Conservation (phyloP, 2,888 invertebrate genomes). For the Drosophila prolongata region DNA sequence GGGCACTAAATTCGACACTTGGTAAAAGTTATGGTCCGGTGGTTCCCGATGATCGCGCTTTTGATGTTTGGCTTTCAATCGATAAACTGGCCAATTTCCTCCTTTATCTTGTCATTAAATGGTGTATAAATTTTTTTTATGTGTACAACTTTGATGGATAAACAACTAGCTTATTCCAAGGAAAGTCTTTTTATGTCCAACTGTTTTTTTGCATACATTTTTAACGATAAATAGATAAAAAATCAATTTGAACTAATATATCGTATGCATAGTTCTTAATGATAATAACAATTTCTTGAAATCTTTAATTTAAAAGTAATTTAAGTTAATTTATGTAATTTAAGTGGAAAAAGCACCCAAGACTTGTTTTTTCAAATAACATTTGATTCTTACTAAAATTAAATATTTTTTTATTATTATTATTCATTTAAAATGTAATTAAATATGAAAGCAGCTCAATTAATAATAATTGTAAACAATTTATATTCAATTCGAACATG, state of each 20-base stretch:
- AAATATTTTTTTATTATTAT: too few relatives aligned
- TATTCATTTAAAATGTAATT: too few relatives aligned
- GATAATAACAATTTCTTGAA: neutral
- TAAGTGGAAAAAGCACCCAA: too few relatives aligned
- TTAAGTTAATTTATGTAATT: too few relatives aligned
- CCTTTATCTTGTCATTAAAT: constrained; percentile 11
- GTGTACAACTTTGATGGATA: constrained; percentile 11
- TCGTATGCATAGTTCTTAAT: too few relatives aligned
- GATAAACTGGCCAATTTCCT: neutral
- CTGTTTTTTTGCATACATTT: neutral
- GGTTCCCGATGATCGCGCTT: constrained; percentile 31
- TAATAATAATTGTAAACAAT: neutral
- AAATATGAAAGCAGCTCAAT: too few relatives aligned
- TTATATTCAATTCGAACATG: neutral
- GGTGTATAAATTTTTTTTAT: constrained; percentile 1
- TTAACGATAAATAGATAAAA: neutral
- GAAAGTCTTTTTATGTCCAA: neutral
- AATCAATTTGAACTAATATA: neutral
- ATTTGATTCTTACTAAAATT: too few relatives aligned
- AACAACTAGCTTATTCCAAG: constrained; percentile 6
- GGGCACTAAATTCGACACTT: constrained; percentile 22
- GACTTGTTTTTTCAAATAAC: too few relatives aligned
- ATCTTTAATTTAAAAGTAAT: neutral
- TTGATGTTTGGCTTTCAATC: constrained; percentile 38
- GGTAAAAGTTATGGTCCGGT: constrained; percentile 27